Percentiles rank a stretch among this genome's conserved stretches.
Conservation (phyloP, 2,113 vertebrate genomes). For the Boleophthalmus pectinirostris region DNA sequence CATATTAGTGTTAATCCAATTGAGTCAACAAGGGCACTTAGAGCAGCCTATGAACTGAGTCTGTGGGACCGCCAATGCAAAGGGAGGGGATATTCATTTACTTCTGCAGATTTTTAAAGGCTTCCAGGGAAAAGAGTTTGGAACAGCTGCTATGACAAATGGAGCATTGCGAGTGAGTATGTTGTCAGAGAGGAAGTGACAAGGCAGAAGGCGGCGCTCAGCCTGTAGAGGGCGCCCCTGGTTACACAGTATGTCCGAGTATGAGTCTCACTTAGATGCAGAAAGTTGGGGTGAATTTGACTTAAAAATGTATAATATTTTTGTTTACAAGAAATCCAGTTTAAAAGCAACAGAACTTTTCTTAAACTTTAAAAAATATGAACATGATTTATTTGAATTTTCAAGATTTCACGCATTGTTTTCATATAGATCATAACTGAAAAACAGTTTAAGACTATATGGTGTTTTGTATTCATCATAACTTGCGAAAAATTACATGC, state of each 20-base stretch:
- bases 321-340: neutral
- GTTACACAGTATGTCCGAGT: constrained; percentile 34
- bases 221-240: constrained; percentile 75
- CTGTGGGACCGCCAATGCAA: constrained; percentile 73
- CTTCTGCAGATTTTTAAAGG: constrained; percentile 73
- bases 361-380: too few species aligned
- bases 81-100: constrained; percentile 82
- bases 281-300: constrained; percentile 13
- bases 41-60: constrained; percentile 80
- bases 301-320: constrained; percentile 9
- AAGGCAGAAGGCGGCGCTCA: constrained; percentile 27
- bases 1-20: constrained; percentile 86
- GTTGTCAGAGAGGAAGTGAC: constrained; percentile 59
- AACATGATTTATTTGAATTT: neutral
- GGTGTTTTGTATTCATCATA: too few species aligned
- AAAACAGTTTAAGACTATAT: neutral
- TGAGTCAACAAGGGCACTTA: constrained; percentile 85
- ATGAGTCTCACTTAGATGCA: constrained; percentile 6
- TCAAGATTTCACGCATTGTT: neutral
- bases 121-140: constrained; percentile 76
- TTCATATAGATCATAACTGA: neutral
- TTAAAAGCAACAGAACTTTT: too few species aligned
- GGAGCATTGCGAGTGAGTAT: constrained; percentile 60
- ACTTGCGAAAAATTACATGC: too few species aligned
- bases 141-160: constrained; percentile 79